Conservation (phyloP, 1,140 invertebrate genomes). For the Drosophila rhopaloa region DNA sequence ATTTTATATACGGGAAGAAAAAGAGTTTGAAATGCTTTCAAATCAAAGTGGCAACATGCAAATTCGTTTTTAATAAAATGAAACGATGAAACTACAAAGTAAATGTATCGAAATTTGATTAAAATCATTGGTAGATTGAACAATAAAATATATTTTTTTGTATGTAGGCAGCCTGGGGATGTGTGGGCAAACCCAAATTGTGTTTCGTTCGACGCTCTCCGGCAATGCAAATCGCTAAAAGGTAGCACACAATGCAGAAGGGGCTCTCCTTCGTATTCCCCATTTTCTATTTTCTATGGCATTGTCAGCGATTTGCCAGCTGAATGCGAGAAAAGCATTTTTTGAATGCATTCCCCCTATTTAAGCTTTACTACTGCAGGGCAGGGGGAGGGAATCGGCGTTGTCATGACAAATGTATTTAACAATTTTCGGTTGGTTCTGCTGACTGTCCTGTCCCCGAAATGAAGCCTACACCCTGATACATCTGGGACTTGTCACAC, state of each 20-base stretch:
- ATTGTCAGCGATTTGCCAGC: conserved; percentile 80
- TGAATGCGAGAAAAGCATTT: conserved; percentile 77
- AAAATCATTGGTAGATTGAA: neutral
- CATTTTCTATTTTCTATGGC: conserved; percentile 54
- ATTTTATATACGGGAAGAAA: neutral
- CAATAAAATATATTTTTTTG: conserved; percentile 4
- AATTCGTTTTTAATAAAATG: neutral
- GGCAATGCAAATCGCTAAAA: conserved; percentile 77
- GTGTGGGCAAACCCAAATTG: conserved; percentile 73
- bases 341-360: conserved; percentile 66
- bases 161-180: conserved; percentile 45
- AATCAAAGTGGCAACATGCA: neutral
- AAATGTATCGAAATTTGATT: neutral
- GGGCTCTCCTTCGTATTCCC: conserved; percentile 5
- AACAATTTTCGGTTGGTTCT: conserved; percentile 73
- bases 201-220: conserved; percentile 70
- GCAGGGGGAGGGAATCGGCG: conserved; percentile 9
- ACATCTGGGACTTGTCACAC: conserved; percentile 75
- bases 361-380: conserved; percentile 28
- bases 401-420: conserved; percentile 83
- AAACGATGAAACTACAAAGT: neutral
- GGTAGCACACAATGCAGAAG: conserved; percentile 58
- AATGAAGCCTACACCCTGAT: conserved; percentile 35
- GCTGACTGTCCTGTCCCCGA: conserved; percentile 52
- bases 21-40: neutral